Evolutionary conservation across 2,797 vertebrate species (phyloP).

Genomic region (Gallirallus australis): DNA sequence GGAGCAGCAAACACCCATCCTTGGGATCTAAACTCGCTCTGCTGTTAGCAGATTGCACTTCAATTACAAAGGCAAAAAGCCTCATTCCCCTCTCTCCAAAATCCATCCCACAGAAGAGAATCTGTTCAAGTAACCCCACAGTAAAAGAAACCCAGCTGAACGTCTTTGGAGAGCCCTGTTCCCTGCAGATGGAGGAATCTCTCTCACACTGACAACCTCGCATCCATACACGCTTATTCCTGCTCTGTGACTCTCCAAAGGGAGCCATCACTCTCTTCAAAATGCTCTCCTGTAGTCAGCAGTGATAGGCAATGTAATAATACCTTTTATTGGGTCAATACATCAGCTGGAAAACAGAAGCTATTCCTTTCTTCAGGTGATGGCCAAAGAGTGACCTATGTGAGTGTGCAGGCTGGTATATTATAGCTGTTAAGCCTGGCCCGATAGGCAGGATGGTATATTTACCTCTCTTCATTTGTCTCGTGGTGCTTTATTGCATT

Average conservation of each 20-base stretch:
- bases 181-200: slow-evolving; percentile 3
- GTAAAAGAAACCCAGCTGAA: neutral
- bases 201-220: neutral
- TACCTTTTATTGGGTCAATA: slow-evolving; percentile 75
- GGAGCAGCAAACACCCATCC: rapidly evolving
- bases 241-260: slow-evolving; percentile 34
- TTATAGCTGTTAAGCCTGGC: neutral
- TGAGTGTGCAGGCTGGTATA: neutral
- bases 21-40: neutral
- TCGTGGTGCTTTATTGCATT: slow-evolving; percentile 41
- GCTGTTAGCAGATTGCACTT: too few species aligned
- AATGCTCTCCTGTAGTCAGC: slow-evolving; percentile 52
- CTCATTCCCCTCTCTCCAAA: neutral
- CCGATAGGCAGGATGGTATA: neutral
- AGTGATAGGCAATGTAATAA: slow-evolving; percentile 68
- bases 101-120: neutral
- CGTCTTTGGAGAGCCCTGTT: neutral
- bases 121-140: neutral
- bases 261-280: slow-evolving; percentile 61
- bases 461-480: slow-evolving; percentile 47
- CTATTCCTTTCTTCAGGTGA: slow-evolving; percentile 36
- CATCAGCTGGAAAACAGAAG: slow-evolving; percentile 77
- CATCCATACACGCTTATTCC: neutral
- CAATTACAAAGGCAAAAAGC: neutral
- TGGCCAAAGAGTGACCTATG: slow-evolving; percentile 58